These are phyloP conservation scores for Drosophila histrio DNA, from an alignment of 2,888 invertebrate genomes.

Conservation along the genomic window DNA sequence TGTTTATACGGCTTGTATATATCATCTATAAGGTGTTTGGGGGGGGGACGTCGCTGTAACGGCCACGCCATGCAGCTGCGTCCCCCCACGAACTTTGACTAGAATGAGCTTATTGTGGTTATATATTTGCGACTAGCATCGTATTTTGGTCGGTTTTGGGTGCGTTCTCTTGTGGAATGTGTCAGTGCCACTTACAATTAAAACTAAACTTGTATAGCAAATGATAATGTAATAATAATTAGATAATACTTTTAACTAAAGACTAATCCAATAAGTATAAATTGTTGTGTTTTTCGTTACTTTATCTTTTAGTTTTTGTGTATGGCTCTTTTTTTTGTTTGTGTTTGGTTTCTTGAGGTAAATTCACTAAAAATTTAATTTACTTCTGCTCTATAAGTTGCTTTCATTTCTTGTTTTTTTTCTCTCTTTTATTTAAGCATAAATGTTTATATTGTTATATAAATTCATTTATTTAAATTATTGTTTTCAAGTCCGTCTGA, in stretches of 20 bases:
- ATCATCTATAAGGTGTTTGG: slow-evolving; percentile 32
- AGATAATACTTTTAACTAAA: slow-evolving; percentile 41
- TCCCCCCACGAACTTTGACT: slow-evolving; percentile 38
- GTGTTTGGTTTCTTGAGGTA: slow-evolving; percentile 60
- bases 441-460: slow-evolving; percentile 53
- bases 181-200: slow-evolving; percentile 48
- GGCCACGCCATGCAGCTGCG: slow-evolving; percentile 38
- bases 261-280: slow-evolving; percentile 43
- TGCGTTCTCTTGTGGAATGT: slow-evolving; percentile 38
- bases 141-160: slow-evolving; percentile 53
- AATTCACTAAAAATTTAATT: slow-evolving; percentile 76
- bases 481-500: slow-evolving; percentile 82
- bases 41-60: slow-evolving; percentile 4
- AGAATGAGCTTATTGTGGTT: slow-evolving; percentile 35
- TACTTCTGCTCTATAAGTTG: slow-evolving; percentile 52
- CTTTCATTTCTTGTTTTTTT: slow-evolving; percentile 20
- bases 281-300: slow-evolving; percentile 35
- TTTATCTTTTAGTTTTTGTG: slow-evolving; percentile 25
- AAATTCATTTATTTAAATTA: slow-evolving; percentile 80
- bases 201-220: slow-evolving; percentile 45
- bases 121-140: slow-evolving; percentile 54
- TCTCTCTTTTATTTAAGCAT: slow-evolving; percentile 35
- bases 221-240: slow-evolving; percentile 12
- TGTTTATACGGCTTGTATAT: slow-evolving; percentile 21
- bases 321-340: slow-evolving; percentile 30